Base-by-base conservation (phyloP, 2,113 vertebrate species). In the Cyphomyrus discorhynchus region DNA sequence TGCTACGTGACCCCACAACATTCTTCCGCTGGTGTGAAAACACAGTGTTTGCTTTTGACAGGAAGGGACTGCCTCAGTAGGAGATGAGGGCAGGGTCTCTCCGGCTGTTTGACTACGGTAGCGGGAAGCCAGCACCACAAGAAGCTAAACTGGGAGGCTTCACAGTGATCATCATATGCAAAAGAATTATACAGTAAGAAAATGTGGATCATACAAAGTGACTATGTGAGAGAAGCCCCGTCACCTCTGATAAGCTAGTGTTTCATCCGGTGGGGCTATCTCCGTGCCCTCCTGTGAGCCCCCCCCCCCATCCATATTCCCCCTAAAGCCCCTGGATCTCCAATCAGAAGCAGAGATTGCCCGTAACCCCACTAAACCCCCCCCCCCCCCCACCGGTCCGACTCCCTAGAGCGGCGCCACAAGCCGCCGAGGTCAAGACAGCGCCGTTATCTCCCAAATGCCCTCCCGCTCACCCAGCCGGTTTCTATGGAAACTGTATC, bases 401-500 rank as follows among this genome's bases (percentile, higher is more conserved):
- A 52, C 90, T 24, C 45, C 17, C 47, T 24, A 49, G 39, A 47
- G 42, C 82, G 15, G 24, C 3, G 9, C 82, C 9, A 49, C 82
- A 90, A 92, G 92, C 92, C 88, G 90, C 91, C 91, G 84, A 89
- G 89, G 92, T 93, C 91, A 92, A 90, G 92, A 92, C 88, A 91
- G 15, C 2, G 49, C 47, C 66, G 27, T 46, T 53, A 46, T 46
- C 74, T 89, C 21, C 45, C 50, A 83, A 52, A 56, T 84, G 35
- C 62, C n/a, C 11, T 80, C 47, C 47, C 66, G 21, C 42, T 5
- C 27, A 47, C 39, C 39, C 39, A 13, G 5, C 49, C n/a, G n/a
- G 95, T 96, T 95, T 93, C 95, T 85, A 96, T 96, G 93, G 95
- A 92, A 96, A 96, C 95, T 92, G 93, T 94, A 94, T 93, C 93